These are phyloP conservation scores for Linyphia triangularis DNA, from an alignment of 2,888 invertebrate species.

Conservation along the genomic window DNA sequence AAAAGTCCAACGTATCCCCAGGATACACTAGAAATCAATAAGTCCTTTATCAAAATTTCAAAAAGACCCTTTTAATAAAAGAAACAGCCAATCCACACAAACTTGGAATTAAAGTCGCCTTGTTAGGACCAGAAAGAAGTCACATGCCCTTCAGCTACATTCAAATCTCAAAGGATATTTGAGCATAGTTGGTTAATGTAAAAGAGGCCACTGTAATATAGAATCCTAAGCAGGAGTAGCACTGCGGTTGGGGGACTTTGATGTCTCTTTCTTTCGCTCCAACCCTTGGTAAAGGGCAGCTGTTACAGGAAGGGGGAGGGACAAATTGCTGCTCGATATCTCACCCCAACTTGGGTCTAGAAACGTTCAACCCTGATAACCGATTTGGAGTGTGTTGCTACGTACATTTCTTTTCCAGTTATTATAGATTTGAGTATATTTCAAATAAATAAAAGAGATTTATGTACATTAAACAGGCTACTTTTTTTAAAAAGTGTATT, in stretches of 20 bases:
- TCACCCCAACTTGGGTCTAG: slow-evolving; percentile 24
- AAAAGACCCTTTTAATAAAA: slow-evolving; percentile 17
- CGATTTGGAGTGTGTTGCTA: slow-evolving; percentile 13
- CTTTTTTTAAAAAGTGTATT: no score
- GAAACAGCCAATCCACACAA: neutral
- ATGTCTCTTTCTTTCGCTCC: slow-evolving; percentile 29
- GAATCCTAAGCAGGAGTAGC: neutral
- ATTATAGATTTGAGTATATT: neutral
- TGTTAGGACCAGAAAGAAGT: slow-evolving; percentile 26
- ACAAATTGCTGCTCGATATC: slow-evolving; percentile 59
- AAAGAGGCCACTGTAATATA: slow-evolving; percentile 12
- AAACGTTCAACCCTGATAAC: neutral
- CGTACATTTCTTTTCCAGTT: neutral
- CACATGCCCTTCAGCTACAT: slow-evolving; percentile 9
- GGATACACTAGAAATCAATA: slow-evolving; percentile 18
- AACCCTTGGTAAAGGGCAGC: slow-evolving; percentile 53
- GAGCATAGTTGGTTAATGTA: neutral
- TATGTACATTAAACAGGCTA: no score
- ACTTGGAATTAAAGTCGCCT: slow-evolving; percentile 34
- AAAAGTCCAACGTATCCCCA: neutral
- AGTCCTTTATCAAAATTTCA: slow-evolving; percentile 36
- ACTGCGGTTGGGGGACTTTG: slow-evolving; percentile 40
- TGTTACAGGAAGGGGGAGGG: slow-evolving; percentile 44
- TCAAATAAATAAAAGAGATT: neutral
- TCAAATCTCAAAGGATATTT: slow-evolving; percentile 31